phyloP scores from a whole-genome alignment of 2,113 vertebrate species.

The Scolopax mira region DNA sequence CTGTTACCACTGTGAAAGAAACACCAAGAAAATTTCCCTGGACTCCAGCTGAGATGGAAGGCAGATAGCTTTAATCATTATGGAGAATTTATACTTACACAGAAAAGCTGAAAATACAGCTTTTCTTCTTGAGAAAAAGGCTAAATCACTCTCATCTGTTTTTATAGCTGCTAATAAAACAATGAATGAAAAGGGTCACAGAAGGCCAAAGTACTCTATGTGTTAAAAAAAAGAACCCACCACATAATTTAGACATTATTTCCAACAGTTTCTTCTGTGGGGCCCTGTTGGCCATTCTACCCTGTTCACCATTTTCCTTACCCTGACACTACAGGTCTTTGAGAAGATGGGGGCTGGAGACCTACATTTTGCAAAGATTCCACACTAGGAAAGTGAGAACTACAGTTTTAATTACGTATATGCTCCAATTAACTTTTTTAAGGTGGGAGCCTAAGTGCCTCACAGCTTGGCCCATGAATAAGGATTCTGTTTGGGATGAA shows the following conservation, averaged over 20 bases:
- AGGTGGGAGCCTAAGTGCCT: background rate
- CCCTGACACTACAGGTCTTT: background rate
- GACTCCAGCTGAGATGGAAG: background rate
- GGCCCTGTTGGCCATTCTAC: background rate
- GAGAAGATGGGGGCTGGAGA: background rate
- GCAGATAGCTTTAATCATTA: background rate
- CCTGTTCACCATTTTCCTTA: background rate
- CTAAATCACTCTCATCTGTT: background rate
- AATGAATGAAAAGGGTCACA: no score
- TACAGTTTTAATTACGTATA: background rate
- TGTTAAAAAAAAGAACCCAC: background rate
- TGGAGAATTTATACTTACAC: background rate
- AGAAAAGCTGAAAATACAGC: background rate
- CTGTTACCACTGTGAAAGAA: background rate
- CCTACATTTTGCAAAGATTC: background rate
- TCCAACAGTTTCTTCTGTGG: background rate
- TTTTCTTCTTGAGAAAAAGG: background rate
- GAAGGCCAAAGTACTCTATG: background rate
- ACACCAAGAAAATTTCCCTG: background rate
- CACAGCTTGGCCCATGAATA: background rate
- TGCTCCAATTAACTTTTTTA: background rate
- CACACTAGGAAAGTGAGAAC: background rate
- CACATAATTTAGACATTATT: background rate
- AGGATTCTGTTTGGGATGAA: slow-evolving; percentile 39
- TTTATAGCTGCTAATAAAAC: slow-evolving; percentile 1